These are phyloP conservation scores for Andinoacara biseriatus DNA, from an alignment of 2,113 vertebrate species.

Conservation along the genomic window DNA sequence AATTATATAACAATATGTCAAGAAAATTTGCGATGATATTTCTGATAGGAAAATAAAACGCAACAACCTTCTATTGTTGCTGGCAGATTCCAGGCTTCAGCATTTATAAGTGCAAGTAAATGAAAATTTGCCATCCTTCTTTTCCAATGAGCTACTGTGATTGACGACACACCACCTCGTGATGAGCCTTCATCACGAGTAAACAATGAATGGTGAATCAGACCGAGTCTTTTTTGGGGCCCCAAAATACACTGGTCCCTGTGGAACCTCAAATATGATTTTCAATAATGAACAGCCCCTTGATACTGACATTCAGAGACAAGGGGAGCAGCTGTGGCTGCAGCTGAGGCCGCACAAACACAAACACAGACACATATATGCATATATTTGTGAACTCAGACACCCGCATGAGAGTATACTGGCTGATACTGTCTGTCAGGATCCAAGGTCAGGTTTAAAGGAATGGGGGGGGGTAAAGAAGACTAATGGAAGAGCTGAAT, in stretches of 20 bases:
- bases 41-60: neutral
- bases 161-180: no score
- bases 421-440: neutral
- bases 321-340: conserved; percentile 49
- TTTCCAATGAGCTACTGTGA: no score
- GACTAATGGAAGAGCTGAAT: neutral
- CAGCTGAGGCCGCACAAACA: conserved; percentile 30
- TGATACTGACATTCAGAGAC: conserved; percentile 9
- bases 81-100: neutral
- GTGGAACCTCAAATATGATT: conserved; percentile 1
- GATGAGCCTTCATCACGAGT: neutral
- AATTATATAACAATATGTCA: no score
- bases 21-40: neutral
- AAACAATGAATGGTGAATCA: conserved; percentile 1
- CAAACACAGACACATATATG: neutral
- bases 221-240: neutral
- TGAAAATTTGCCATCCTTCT: no score
- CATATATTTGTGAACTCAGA: neutral
- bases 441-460: conserved; percentile 19
- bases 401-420: neutral
- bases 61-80: no score
- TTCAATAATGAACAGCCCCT: conserved; percentile 37
- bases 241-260: conserved; percentile 23
- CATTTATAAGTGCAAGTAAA: neutral
- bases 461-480: neutral